These are phyloP conservation scores for Cryptomyrus ogoouensis DNA, from an alignment of 2,113 vertebrate genomes.

Conservation along the genomic window DNA sequence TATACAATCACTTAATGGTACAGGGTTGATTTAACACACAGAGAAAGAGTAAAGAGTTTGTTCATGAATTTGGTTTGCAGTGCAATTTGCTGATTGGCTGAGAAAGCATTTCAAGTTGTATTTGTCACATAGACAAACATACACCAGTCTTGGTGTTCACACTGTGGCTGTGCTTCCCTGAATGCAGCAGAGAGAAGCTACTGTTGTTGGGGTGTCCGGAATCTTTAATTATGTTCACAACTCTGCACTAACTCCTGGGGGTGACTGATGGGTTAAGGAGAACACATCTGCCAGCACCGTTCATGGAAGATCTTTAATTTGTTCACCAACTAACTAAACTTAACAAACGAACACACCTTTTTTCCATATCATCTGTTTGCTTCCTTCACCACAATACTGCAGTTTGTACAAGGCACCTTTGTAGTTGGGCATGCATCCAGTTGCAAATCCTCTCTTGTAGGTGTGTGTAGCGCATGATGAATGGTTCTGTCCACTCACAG, in stretches of 20 bases:
- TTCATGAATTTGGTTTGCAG: neutral
- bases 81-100: neutral
- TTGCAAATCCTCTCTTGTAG: neutral
- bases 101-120: neutral
- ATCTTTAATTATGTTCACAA: neutral
- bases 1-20: neutral
- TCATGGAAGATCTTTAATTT: neutral
- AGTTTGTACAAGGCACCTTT: neutral
- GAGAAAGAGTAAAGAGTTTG: neutral
- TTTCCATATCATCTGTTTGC: neutral
- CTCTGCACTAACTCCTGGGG: neutral
- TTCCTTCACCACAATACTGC: neutral
- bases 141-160: neutral
- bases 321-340: neutral
- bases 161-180: neutral
- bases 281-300: neutral
- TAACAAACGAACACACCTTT: too few species aligned
- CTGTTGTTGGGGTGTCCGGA: neutral
- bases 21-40: neutral
- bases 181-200: neutral
- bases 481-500: neutral
- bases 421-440: neutral
- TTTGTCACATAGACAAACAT: neutral
- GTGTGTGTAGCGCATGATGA: neutral
- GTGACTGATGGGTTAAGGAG: neutral